Conservation (phyloP, 2,113 vertebrate species). For the Poecilia latipinna region DNA sequence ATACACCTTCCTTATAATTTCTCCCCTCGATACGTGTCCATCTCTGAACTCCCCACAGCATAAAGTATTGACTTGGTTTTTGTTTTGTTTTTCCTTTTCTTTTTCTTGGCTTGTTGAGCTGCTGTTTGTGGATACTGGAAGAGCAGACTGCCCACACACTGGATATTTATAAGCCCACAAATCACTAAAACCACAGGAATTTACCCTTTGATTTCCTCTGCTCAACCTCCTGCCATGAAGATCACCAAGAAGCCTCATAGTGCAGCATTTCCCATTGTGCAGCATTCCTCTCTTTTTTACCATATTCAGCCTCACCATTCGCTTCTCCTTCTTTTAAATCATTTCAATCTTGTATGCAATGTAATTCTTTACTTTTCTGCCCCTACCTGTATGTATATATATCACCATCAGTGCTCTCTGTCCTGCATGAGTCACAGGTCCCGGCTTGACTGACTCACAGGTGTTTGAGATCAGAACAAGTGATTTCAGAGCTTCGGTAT, state of each 20-base stretch:
- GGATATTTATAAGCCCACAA: constrained; percentile 76
- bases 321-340: constrained; percentile 3
- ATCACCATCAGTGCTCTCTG: constrained; percentile 19
- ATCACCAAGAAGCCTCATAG: constrained; percentile 49
- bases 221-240: constrained; percentile 47
- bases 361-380: constrained; percentile 6
- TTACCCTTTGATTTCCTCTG: constrained; percentile 54
- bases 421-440: constrained; percentile 60
- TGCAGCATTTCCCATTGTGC: constrained; percentile 13
- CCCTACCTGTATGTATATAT: neutral
- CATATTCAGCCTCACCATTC: constrained; percentile 1
- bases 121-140: constrained; percentile 63
- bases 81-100: constrained; percentile 50
- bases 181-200: constrained; percentile 70
- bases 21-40: constrained; percentile 21
- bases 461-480: constrained; percentile 61
- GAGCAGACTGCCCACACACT: constrained; percentile 68
- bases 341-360: constrained; percentile 9
- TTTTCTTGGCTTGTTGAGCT: constrained; percentile 67
- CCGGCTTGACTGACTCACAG: constrained; percentile 61
- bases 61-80: constrained; percentile 57
- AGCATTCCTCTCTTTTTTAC: constrained; percentile 17
- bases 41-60: constrained; percentile 47
- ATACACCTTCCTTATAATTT: constrained; percentile 16
- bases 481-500: constrained; percentile 53